phyloP scores from a whole-genome alignment of 2,113 vertebrate species.

The Neogobius melanostomus region DNA sequence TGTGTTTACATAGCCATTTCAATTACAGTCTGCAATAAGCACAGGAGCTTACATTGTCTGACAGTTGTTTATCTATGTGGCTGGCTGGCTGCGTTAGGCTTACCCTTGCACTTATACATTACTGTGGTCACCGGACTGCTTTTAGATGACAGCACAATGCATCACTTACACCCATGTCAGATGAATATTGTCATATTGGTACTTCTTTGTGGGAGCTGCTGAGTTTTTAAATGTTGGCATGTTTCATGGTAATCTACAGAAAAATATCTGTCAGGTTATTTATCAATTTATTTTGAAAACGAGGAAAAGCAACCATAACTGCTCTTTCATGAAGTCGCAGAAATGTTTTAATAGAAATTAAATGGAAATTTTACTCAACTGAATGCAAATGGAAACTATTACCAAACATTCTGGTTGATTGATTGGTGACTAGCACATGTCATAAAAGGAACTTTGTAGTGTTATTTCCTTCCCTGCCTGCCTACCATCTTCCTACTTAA shows the following conservation, averaged over 20 bases:
- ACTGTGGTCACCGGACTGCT: conserved; percentile 48
- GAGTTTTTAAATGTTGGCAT: too few species aligned
- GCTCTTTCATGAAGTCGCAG: too few species aligned
- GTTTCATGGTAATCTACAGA: too few species aligned
- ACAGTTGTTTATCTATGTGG: conserved; percentile 24
- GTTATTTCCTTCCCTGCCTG: neutral
- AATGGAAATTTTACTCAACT: too few species aligned
- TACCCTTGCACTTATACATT: conserved; percentile 18
- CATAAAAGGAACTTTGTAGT: neutral
- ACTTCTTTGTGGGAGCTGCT: too few species aligned
- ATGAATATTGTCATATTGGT: conserved; percentile 6
- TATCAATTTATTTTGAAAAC: too few species aligned
- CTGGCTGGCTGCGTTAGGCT: neutral
- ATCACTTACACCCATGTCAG: conserved; percentile 12
- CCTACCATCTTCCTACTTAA: neutral
- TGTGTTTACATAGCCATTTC: neutral
- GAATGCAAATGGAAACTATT: too few species aligned
- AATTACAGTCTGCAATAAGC: neutral
- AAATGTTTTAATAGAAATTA: too few species aligned
- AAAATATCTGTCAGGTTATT: too few species aligned
- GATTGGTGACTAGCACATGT: neutral
- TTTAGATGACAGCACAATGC: conserved; percentile 22
- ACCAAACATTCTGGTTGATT: too few species aligned
- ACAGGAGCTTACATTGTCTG: neutral
- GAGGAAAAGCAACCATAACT: too few species aligned